Evolutionary conservation across 2,888 invertebrate genomes (phyloP).

Genomic region (Galeopsomyia nigrocyanea): DNA sequence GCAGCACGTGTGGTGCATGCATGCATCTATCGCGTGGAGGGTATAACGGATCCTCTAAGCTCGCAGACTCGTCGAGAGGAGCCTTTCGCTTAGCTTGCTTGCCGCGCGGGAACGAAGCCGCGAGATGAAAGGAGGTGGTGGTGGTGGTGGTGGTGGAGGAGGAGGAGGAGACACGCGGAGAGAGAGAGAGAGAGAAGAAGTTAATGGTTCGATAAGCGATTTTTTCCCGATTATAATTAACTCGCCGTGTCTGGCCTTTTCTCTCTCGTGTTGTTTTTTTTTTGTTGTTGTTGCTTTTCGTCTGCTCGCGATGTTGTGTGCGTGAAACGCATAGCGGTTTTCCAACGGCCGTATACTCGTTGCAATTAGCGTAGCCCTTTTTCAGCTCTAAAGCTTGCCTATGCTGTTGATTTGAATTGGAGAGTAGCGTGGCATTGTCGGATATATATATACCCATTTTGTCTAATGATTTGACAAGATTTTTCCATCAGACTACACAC

Average conservation of each 20-base stretch:
- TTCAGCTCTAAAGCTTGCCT: background rate
- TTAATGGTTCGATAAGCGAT: slow-evolving; percentile 48
- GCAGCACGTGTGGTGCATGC: slow-evolving; percentile 16
- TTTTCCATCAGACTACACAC: too few species aligned
- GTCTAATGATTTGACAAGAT: slow-evolving; percentile 22
- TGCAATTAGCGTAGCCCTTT: slow-evolving; percentile 33
- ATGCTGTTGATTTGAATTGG: background rate
- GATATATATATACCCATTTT: too few species aligned
- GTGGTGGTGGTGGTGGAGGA: slow-evolving; percentile 7
- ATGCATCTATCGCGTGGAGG: background rate
- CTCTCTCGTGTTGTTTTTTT: slow-evolving; percentile 5
- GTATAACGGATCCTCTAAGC: slow-evolving; percentile 34
- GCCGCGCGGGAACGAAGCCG: slow-evolving; percentile 24
- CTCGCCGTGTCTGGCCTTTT: slow-evolving; percentile 37
- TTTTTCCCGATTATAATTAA: slow-evolving; percentile 49
- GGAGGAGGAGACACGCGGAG: slow-evolving; percentile 3
- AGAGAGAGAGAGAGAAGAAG: slow-evolving; percentile 34
- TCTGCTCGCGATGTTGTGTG: slow-evolving; percentile 12
- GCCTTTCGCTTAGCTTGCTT: slow-evolving; percentile 18
- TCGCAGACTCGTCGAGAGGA: slow-evolving; percentile 8
- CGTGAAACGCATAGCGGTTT: slow-evolving; percentile 32
- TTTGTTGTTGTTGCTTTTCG: background rate
- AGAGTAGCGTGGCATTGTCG: background rate
- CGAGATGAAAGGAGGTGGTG: slow-evolving; percentile 5
- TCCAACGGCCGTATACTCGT: slow-evolving; percentile 25